These are phyloP conservation scores for Aspiorhynchus laticeps DNA, from an alignment of 2,113 vertebrate species.

Conservation along the genomic window DNA sequence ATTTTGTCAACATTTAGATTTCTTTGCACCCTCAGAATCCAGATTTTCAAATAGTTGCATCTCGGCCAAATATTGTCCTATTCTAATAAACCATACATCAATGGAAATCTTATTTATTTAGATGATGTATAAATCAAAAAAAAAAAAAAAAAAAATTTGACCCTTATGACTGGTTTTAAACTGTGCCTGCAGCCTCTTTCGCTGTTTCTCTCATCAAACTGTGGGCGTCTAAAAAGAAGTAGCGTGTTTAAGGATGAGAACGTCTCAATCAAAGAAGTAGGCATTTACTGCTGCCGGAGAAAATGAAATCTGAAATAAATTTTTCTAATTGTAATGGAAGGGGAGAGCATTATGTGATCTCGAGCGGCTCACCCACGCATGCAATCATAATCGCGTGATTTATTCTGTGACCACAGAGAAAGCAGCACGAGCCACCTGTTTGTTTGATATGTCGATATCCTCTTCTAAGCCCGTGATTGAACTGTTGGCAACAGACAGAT, in stretches of 20 bases:
- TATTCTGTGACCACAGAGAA: conserved; percentile 21
- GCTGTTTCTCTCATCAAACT: background rate
- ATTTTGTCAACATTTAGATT: no score
- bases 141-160: no score
- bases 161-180: background rate
- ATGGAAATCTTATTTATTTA: no score
- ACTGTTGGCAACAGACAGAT: background rate
- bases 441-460: conserved; percentile 7
- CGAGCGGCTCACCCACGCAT: conserved; percentile 34
- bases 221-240: conserved; percentile 12
- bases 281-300: conserved; percentile 22
- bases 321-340: conserved; percentile 52
- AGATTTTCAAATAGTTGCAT: no score
- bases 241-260: conserved; percentile 37
- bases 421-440: conserved; percentile 16
- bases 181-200: background rate
- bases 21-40: no score
- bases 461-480: background rate
- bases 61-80: no score
- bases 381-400: conserved; percentile 35
- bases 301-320: conserved; percentile 51
- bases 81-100: no score
- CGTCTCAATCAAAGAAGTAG: background rate
- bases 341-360: conserved; percentile 51
- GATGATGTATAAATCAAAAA: no score